Conservation (phyloP, 2,888 invertebrate genomes). For the Ormyrus thymus region DNA sequence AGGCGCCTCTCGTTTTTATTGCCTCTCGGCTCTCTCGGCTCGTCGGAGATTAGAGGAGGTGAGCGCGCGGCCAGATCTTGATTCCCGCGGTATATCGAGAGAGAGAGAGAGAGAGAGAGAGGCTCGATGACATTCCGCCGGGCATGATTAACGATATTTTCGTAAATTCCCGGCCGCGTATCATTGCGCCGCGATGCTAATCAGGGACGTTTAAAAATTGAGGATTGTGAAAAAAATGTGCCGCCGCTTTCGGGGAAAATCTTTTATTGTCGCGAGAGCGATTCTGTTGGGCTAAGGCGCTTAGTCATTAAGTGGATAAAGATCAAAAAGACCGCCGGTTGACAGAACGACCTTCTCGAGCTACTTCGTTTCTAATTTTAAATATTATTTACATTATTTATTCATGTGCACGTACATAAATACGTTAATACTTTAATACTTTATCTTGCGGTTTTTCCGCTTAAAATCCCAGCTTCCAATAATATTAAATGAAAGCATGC, state of each 20-base stretch:
- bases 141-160: conserved; percentile 48
- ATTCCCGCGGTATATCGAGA: conserved; percentile 8
- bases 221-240: background rate
- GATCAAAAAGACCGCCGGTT: background rate
- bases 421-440: too few relatives aligned
- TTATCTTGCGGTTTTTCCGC: too few relatives aligned
- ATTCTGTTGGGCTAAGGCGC: background rate
- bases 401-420: background rate
- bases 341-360: background rate
- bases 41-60: conserved; percentile 24
- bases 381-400: conserved; percentile 4
- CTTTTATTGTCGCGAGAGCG: conserved; percentile 25
- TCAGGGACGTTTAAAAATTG: conserved; percentile 32
- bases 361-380: background rate
- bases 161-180: conserved; percentile 18
- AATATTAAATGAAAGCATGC: too few relatives aligned
- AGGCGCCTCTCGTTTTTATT: conserved; percentile 50
- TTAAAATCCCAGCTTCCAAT: too few relatives aligned
- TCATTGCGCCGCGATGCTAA: conserved; percentile 27
- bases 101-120: background rate
- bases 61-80: conserved; percentile 33
- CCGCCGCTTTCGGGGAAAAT: conserved; percentile 35
- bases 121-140: conserved; percentile 38
- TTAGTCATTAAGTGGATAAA: conserved; percentile 1
- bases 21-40: conserved; percentile 26